phyloP scores from a whole-genome alignment of 1,140 invertebrate species.

The Microplitis demolitor region DNA sequence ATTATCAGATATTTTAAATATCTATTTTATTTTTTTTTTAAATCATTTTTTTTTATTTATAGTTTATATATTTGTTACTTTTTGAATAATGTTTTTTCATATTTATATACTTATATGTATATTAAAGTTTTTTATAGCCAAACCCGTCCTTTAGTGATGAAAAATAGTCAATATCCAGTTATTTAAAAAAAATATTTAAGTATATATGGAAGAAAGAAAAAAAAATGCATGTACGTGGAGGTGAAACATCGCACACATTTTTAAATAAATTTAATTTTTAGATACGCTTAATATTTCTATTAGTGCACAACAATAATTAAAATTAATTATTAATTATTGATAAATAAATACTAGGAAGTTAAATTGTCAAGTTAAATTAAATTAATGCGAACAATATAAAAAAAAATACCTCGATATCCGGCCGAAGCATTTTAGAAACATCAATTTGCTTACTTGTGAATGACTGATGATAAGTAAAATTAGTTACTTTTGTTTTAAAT shows the following conservation, averaged over 20 bases:
- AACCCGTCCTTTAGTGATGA: constrained; percentile 51
- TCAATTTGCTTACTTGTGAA: constrained; percentile 15
- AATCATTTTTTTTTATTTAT: constrained; percentile 34
- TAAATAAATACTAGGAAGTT: not conserved
- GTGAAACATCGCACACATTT: too few species aligned
- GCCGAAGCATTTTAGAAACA: constrained; percentile 39
- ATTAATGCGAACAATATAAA: constrained; percentile 13
- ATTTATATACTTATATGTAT: constrained; percentile 45
- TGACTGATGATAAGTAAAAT: constrained; percentile 1
- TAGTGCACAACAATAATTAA: too few species aligned
- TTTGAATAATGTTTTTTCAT: constrained; percentile 48
- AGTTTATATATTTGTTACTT: constrained; percentile 49
- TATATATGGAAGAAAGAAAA: constrained; percentile 21
- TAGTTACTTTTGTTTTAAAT: not conserved
- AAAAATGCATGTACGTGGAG: not conserved
- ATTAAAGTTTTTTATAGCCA: constrained; percentile 49
- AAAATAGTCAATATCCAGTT: constrained; percentile 30
- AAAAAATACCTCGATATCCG: constrained; percentile 43
- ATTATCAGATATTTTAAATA: constrained; percentile 34
- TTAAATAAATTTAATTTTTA: too few species aligned
- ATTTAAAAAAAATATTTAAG: constrained; percentile 32
- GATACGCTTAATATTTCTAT: too few species aligned
- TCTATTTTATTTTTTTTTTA: constrained; percentile 38
- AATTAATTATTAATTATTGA: too few species aligned
- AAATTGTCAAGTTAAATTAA: not conserved